phyloP scores from a whole-genome alignment of 2,888 invertebrate species.

The Plutella xylostella region DNA sequence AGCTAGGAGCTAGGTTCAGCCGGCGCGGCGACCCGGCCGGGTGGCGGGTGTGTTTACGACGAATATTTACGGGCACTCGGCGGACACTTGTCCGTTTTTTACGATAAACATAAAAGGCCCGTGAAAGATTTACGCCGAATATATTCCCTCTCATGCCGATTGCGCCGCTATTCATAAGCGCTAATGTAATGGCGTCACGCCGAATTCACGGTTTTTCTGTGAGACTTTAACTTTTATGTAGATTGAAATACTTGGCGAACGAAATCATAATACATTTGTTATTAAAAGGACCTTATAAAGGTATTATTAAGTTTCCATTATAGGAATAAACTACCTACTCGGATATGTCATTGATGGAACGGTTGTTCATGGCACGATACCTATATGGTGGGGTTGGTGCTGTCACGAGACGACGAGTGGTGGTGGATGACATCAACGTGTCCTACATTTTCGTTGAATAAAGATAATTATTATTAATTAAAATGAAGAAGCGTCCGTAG shows the following conservation, averaged over 20 bases:
- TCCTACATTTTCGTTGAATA: no score
- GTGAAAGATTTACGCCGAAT: conserved; percentile 66
- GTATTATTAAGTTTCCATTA: no score
- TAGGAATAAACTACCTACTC: no score
- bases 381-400: no score
- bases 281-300: no score
- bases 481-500: no score
- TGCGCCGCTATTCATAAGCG: conserved; percentile 35
- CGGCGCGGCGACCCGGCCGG: conserved; percentile 6
- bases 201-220: conserved; percentile 15
- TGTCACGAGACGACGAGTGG: no score
- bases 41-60: conserved; percentile 40
- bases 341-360: no score
- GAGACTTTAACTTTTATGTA: conserved; percentile 25
- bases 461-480: no score
- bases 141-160: conserved; percentile 66
- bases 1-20: background rate
- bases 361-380: no score
- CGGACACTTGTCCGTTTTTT: conserved; percentile 61
- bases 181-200: conserved; percentile 37
- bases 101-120: conserved; percentile 67
- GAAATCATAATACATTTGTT: no score
- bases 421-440: no score
- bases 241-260: conserved; percentile 21
- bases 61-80: conserved; percentile 56